Percentiles rank a stretch among this genome's conserved stretches.
Evolutionary conservation across 2,888 invertebrate genomes (phyloP).

Genomic region (Drosophila anomalata): DNA sequence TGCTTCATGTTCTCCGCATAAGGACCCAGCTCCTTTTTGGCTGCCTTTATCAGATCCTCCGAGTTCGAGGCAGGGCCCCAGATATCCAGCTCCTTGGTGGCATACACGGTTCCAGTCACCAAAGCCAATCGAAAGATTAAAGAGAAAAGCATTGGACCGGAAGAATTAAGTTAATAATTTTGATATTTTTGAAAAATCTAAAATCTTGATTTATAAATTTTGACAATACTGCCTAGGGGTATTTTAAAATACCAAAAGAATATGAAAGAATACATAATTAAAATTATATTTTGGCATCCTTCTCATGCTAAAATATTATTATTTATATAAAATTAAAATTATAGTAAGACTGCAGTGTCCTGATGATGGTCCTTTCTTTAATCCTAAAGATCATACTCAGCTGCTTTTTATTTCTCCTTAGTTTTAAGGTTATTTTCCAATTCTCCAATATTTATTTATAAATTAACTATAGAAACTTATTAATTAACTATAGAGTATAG

Average conservation of each 20-base stretch:
- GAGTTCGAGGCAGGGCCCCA: conserved; percentile 18
- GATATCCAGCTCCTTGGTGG: conserved; percentile 14
- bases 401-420: too few species aligned
- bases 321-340: too few species aligned
- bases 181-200: not conserved
- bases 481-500: too few species aligned
- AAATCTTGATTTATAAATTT: not conserved
- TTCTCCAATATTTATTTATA: too few species aligned
- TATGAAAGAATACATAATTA: too few species aligned
- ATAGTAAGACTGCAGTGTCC: too few species aligned
- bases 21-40: conserved; percentile 10
- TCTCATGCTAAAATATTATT: too few species aligned
- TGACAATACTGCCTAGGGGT: not conserved
- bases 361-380: too few species aligned
- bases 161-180: not conserved
- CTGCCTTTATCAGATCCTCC: not conserved
- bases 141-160: conserved; percentile 11
- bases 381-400: too few species aligned
- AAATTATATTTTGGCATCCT: too few species aligned
- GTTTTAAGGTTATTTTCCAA: too few species aligned
- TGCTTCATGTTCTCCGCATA: conserved; percentile 1
- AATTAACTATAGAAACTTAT: too few species aligned
- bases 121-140: conserved; percentile 10
- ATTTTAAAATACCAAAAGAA: not conserved
- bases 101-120: conserved; percentile 13